Conservation (phyloP, 2,113 vertebrate species). For the Lampris megalopsis region DNA sequence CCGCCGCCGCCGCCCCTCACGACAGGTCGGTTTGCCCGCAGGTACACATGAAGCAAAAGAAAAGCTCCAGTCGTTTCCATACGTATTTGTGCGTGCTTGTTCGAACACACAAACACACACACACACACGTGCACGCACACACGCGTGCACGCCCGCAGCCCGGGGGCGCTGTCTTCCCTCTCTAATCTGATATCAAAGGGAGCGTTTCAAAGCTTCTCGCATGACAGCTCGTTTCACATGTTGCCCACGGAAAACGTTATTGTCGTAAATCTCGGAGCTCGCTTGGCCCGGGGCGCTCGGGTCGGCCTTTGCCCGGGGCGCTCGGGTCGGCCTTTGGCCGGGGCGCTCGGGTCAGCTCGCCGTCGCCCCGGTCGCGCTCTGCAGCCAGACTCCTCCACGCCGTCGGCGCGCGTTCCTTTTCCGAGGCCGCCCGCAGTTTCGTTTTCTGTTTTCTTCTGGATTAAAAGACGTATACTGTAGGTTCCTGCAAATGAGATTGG, state of each 20-base stretch:
- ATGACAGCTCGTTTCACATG: constrained; percentile 75
- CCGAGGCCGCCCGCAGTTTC: neutral
- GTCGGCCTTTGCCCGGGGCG: constrained; percentile 30
- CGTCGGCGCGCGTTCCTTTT: constrained; percentile 29
- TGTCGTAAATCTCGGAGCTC: constrained; percentile 73
- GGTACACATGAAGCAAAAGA: constrained; percentile 37
- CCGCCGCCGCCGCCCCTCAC: constrained; percentile 18
- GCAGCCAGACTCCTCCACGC: constrained; percentile 29
- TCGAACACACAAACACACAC: constrained; percentile 24
- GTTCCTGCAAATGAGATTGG: neutral
- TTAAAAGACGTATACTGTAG: neutral
- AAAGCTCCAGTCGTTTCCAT: neutral
- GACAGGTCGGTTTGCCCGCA: constrained; percentile 27
- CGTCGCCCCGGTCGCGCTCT: neutral
- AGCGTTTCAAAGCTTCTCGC: constrained; percentile 74
- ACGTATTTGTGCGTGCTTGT: neutral
- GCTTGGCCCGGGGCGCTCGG: constrained; percentile 43
- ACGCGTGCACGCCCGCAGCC: constrained; percentile 12
- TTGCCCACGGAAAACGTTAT: constrained; percentile 76
- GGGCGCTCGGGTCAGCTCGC: constrained; percentile 31
- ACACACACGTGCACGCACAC: constrained; percentile 21
- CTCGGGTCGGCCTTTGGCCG: constrained; percentile 31
- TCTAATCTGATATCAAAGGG: constrained; percentile 82
- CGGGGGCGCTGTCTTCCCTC: constrained; percentile 66
- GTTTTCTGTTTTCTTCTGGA: constrained; percentile 4